Percentiles rank a stretch among this genome's conserved stretches.
Evolutionary conservation across 2,888 invertebrate species (phyloP).

Genomic region (Apeira syringaria): DNA sequence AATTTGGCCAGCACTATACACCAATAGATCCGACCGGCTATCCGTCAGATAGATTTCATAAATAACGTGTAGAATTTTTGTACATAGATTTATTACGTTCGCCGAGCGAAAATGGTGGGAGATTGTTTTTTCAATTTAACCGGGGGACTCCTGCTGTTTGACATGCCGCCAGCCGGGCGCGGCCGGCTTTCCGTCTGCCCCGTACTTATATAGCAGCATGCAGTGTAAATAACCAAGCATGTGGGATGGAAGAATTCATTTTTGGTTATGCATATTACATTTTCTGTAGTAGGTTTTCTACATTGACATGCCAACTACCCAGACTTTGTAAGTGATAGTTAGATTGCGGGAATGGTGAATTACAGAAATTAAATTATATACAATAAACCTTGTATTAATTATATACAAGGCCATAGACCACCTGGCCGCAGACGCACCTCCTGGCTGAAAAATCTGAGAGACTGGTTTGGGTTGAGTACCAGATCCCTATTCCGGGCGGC

Average conservation of each 20-base stretch:
- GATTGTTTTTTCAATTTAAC: constrained; percentile 84
- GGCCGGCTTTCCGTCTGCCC: constrained; percentile 38
- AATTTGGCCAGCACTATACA: constrained; percentile 51
- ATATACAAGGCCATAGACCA: too few relatives aligned
- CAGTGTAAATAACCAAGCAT: constrained; percentile 2
- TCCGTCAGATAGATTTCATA: constrained; percentile 77
- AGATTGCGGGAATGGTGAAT: too few relatives aligned
- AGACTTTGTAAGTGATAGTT: too few relatives aligned
- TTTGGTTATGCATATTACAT: constrained; percentile 1
- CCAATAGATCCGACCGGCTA: constrained; percentile 56
- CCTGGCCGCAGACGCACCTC: too few relatives aligned
- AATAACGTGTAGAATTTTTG: constrained; percentile 83
- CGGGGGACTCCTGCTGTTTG: constrained; percentile 76
- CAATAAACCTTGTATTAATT: too few relatives aligned
- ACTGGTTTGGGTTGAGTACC: too few relatives aligned
- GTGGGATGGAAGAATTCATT: constrained; percentile 2
- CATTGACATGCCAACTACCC: too few relatives aligned
- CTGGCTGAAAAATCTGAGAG: too few relatives aligned
- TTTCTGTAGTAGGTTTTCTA: too few relatives aligned
- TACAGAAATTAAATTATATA: too few relatives aligned
- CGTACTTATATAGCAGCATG: background rate
- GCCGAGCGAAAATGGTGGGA: constrained; percentile 82
- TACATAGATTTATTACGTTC: constrained; percentile 84
- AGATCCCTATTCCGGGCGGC: too few relatives aligned
- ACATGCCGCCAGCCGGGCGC: constrained; percentile 70